These are phyloP conservation scores for Burhinus oedicnemus DNA, from an alignment of 2,113 vertebrate species.

Conservation along the genomic window DNA sequence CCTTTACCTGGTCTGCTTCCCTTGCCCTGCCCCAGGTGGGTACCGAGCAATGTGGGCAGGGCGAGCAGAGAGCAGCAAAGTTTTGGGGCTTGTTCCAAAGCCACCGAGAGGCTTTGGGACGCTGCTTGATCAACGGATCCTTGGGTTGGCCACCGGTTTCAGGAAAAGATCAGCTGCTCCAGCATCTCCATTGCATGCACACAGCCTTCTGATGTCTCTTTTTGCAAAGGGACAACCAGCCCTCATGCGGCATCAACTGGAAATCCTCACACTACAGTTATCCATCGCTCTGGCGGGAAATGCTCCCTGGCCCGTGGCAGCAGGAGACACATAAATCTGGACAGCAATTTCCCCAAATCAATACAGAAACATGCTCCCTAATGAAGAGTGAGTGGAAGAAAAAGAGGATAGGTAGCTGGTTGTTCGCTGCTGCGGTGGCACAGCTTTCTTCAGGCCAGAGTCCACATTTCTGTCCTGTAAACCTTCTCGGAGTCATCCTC, in stretches of 20 bases:
- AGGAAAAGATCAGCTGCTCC: rapidly evolving
- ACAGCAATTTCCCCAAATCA: neutral
- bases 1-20: neutral
- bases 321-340: neutral
- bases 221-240: neutral
- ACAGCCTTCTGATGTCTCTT: neutral
- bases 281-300: neutral
- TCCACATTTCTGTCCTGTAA: neutral
- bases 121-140: neutral
- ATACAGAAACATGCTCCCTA: neutral
- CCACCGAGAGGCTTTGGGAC: neutral
- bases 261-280: neutral
- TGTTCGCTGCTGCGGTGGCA: neutral
- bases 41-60: neutral
- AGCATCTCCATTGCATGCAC: neutral
- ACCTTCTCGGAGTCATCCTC: neutral
- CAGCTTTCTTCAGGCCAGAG: neutral
- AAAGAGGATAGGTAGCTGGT: neutral
- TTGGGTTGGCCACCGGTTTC: neutral
- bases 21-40: neutral
- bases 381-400: neutral
- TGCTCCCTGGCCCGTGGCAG: neutral
- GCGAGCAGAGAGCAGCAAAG: neutral
- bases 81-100: neutral
- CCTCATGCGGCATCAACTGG: neutral